Evolutionary conservation across 2,888 invertebrate genomes (phyloP).

Genomic region (Eupelmus urozonus): DNA sequence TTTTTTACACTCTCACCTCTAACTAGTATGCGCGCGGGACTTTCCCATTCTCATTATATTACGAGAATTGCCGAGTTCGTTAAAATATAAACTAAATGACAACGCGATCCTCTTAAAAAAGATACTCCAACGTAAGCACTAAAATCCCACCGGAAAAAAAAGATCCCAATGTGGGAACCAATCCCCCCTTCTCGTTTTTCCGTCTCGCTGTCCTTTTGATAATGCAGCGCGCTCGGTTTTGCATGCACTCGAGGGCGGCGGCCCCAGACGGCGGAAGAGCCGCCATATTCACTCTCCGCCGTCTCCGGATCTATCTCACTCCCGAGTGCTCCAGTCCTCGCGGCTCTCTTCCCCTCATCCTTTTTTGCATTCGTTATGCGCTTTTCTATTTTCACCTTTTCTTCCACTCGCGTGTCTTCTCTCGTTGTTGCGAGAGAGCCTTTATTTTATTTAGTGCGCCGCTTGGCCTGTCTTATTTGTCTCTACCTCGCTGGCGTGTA

Average conservation of each 20-base stretch:
- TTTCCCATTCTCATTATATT: slow-evolving; percentile 9
- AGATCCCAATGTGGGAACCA: too few species aligned
- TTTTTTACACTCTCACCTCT: slow-evolving; percentile 22
- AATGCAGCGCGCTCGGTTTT: neutral
- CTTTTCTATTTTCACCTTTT: too few species aligned
- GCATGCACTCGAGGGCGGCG: neutral
- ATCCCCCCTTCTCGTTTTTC: too few species aligned
- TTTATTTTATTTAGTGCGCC: too few species aligned
- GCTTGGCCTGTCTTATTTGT: too few species aligned
- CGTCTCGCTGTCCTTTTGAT: too few species aligned
- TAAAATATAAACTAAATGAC: neutral
- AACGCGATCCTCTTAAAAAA: neutral
- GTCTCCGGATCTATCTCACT: neutral
- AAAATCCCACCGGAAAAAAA: too few species aligned
- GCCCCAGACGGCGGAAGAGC: neutral
- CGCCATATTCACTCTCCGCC: neutral
- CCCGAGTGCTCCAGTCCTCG: neutral
- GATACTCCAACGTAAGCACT: too few species aligned
- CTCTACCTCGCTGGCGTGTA: too few species aligned
- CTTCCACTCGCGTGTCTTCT: neutral
- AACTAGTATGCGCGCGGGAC: neutral
- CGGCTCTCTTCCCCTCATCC: neutral
- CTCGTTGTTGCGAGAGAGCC: neutral
- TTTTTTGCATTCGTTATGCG: neutral
- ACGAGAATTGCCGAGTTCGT: neutral